These are phyloP conservation scores for Thalassoma bifasciatum DNA, from an alignment of 2,113 vertebrate genomes.

Conservation along the genomic window DNA sequence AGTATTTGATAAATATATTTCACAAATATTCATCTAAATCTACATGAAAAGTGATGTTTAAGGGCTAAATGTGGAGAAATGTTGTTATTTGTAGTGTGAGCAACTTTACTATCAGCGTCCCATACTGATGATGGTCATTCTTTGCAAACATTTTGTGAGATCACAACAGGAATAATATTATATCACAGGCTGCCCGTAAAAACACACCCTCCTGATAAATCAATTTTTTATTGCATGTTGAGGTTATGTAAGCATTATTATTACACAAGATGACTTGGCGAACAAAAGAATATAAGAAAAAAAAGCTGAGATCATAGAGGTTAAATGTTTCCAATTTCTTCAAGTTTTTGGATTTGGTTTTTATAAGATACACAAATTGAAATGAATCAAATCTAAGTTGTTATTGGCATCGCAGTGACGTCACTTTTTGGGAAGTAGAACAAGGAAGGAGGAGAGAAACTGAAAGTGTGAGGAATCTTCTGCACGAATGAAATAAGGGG, in stretches of 20 bases:
- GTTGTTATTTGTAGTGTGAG: too few species aligned
- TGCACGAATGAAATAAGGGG: conserved; percentile 19
- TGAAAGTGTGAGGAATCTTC: conserved; percentile 6
- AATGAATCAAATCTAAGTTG: conserved; percentile 1
- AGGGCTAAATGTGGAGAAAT: too few species aligned
- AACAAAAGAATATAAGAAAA: not conserved
- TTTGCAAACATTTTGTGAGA: too few species aligned
- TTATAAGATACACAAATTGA: not conserved
- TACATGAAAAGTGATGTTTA: too few species aligned
- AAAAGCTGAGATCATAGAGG: not conserved
- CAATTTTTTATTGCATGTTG: not conserved
- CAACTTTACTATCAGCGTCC: too few species aligned
- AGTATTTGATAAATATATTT: too few species aligned
- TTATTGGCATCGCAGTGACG: not conserved
- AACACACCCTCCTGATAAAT: not conserved
- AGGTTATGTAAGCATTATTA: not conserved
- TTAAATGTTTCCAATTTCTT: not conserved
- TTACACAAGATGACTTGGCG: not conserved
- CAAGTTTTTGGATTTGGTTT: conserved; percentile 15
- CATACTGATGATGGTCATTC: too few species aligned
- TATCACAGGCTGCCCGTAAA: too few species aligned
- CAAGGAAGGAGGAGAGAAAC: conserved; percentile 25
- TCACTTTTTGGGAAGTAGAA: conserved; percentile 55
- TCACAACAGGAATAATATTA: too few species aligned
- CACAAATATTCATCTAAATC: too few species aligned